Percentiles rank a stretch among this genome's conserved stretches.
These are phyloP conservation scores for Tetrax tetrax DNA, from an alignment of 2,113 vertebrate genomes.

Conservation along the genomic window DNA sequence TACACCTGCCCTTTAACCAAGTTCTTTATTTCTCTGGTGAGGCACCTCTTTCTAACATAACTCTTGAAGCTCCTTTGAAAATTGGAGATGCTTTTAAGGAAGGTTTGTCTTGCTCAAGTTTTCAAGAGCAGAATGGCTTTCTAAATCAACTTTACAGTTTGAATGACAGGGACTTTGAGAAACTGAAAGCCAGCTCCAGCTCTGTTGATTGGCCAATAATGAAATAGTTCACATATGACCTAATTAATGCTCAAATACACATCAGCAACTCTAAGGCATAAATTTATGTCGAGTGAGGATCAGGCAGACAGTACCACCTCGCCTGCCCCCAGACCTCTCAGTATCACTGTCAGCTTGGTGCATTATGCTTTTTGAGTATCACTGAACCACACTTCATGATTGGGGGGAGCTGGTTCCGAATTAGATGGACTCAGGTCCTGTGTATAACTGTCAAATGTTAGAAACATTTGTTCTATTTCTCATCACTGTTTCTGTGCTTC, in stretches of 20 bases:
- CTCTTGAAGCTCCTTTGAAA: background rate
- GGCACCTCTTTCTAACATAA: background rate
- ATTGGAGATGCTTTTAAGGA: background rate
- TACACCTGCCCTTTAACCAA: background rate
- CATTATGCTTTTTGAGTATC: background rate
- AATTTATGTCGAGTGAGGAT: background rate
- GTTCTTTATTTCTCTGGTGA: background rate
- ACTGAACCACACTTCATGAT: background rate
- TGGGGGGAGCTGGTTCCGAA: background rate
- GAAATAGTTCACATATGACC: background rate
- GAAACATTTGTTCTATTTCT: background rate
- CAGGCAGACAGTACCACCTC: background rate
- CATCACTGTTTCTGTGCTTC: background rate
- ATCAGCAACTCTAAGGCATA: background rate
- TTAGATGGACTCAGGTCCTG: background rate
- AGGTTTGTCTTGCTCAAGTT: background rate
- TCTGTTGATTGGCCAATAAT: background rate
- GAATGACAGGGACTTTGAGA: background rate
- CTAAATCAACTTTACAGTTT: background rate
- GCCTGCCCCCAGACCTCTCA: background rate
- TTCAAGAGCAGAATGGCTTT: background rate
- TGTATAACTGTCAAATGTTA: background rate
- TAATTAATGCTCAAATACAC: background rate
- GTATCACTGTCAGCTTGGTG: background rate
- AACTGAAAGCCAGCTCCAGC: background rate